Base-by-base conservation (phyloP, 2,888 invertebrate species). In the Galerucella pusilla region DNA sequence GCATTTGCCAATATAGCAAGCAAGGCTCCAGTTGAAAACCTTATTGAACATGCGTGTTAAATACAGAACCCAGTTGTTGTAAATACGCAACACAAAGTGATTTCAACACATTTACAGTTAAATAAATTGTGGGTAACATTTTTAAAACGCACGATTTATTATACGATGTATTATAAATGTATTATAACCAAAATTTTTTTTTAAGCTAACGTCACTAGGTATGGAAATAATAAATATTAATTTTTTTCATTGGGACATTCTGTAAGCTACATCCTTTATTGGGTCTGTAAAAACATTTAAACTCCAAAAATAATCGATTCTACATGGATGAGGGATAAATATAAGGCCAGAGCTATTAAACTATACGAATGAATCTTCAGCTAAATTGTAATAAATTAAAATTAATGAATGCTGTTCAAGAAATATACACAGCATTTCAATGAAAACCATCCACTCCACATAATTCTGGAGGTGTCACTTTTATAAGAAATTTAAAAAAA, bases 251-350 rank as follows among this genome's bases (percentile, higher is more conserved):
- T 9, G 57, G 20, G 57, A 57, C 57, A 57, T 16, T 57, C 57
- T 20, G 57, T 57, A 57, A 16, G 2, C 20, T 10, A 57, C 3
- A 57, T 57, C 6, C 57, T 57, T 57, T 16, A 57, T 16, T 11
- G 2, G 20, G 20, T 20, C 20, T 16, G 57, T 16, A 20, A 57
- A 10, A 57, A 67, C 70, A 65, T 68, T 67, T 54, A 35, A 59
- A 60, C 64, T 66, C 66, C 66, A 59, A 60, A 72, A 69, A 68
- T 77, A 77, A 75, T 77, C 75, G 75, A 75, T 77, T 77, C 73
- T 63, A 73, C 73, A 69, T 66, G 64, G 73, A 71, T 68, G 46
- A 68, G 71, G 70, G 35, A 74, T 73, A 76, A 72, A 75, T 71
- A 74, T 74, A 69, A 74, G 69, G 64, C 74, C 65, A 70, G 20